Conservation (phyloP, 2,888 invertebrate genomes). For the Latrodectus hesperus region DNA sequence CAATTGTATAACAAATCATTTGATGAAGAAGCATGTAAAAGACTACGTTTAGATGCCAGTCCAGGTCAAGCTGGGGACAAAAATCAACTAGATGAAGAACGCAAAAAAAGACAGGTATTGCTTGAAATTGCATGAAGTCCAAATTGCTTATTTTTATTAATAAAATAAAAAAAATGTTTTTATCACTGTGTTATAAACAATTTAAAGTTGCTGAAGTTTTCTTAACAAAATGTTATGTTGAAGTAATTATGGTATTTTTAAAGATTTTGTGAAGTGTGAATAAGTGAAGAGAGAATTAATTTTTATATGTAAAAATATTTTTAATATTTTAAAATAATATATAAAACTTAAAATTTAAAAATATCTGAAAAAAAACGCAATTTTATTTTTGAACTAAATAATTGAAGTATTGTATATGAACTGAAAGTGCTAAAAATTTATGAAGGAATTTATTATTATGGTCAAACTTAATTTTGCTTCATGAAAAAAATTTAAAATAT, state of each 20-base stretch:
- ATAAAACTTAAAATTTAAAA: too few species aligned
- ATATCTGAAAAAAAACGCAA: too few species aligned
- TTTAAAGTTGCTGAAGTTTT: too few species aligned
- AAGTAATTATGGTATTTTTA: background rate
- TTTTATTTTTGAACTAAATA: too few species aligned
- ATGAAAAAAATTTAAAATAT: background rate
- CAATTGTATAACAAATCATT: slow-evolving; percentile 69
- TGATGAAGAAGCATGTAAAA: slow-evolving; percentile 69
- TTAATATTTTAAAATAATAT: too few species aligned
- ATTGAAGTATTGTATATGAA: too few species aligned
- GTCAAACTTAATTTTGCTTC: background rate
- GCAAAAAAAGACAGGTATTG: slow-evolving; percentile 70
- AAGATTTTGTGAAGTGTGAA: too few species aligned
- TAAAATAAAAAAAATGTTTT: background rate
- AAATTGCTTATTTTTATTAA: background rate
- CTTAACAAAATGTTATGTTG: background rate
- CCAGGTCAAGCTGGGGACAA: slow-evolving; percentile 69
- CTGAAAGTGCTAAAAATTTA: too few species aligned
- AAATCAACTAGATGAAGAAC: slow-evolving; percentile 70
- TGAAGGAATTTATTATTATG: too few species aligned
- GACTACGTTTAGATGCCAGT: slow-evolving; percentile 68
- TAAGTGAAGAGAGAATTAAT: too few species aligned
- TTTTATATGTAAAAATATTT: too few species aligned
- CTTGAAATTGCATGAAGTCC: too few species aligned
- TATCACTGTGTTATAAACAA: background rate